Evolutionary conservation across 2,113 vertebrate genomes (phyloP).

Genomic region (Mustelus asterias): DNA sequence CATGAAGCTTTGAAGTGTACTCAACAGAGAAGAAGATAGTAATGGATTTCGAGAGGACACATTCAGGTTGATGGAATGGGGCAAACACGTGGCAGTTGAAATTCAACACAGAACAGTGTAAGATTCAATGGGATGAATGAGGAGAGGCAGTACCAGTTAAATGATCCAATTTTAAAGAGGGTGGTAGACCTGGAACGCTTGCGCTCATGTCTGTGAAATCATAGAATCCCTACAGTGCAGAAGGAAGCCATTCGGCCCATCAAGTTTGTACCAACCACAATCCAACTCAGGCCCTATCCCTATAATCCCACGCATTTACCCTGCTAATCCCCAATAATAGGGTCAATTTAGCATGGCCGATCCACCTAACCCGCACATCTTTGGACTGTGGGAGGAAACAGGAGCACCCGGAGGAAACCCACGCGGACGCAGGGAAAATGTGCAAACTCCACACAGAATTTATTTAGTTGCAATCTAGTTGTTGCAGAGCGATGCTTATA

Average conservation of each 20-base stretch:
- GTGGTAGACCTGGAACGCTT: neutral
- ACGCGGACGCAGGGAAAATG: no score
- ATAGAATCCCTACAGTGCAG: no score
- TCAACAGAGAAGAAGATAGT: neutral
- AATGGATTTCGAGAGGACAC: neutral
- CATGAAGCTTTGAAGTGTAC: neutral
- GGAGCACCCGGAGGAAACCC: no score
- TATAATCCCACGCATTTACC: no score
- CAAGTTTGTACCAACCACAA: no score
- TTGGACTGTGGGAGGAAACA: no score
- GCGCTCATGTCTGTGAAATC: neutral
- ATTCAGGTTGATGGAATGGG: neutral
- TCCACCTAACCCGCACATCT: no score
- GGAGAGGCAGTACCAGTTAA: neutral
- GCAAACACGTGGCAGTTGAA: neutral
- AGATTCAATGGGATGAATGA: neutral
- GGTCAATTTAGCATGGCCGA: no score
- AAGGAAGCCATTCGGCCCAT: no score
- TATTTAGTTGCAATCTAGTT: neutral
- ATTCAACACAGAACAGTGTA: neutral
- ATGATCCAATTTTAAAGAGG: neutral
- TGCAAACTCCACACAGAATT: neutral
- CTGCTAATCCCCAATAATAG: no score
- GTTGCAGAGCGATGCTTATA: neutral
- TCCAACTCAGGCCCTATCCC: no score